phyloP scores from a whole-genome alignment of 2,888 invertebrate genomes.

The Troides helena region DNA sequence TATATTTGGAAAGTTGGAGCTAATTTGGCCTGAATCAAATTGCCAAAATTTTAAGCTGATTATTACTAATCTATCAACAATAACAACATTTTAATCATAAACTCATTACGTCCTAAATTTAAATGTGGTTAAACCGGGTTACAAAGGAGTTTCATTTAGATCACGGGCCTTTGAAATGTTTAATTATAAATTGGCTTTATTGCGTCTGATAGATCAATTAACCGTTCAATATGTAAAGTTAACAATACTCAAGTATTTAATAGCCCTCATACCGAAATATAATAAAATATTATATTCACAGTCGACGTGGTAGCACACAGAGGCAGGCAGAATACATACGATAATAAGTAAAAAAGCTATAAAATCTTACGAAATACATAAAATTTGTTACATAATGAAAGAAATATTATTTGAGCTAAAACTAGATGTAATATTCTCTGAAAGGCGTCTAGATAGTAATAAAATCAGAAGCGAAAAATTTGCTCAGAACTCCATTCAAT shows the following conservation, averaged over 20 bases:
- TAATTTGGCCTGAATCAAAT: too few species aligned
- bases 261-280: too few species aligned
- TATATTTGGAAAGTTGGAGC: too few species aligned
- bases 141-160: conserved; percentile 9
- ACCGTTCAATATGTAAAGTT: neutral
- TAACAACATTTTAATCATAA: conserved; percentile 7
- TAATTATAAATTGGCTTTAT: conserved; percentile 18
- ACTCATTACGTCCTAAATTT: conserved; percentile 4
- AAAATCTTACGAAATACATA: neutral
- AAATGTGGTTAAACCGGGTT: conserved; percentile 4
- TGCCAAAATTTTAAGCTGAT: neutral
- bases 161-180: conserved; percentile 21
- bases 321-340: too few species aligned
- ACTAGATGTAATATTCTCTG: neutral
- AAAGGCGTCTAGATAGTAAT: neutral
- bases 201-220: conserved; percentile 17
- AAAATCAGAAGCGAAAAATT: neutral
- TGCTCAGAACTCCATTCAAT: conserved; percentile 3
- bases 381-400: neutral
- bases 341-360: neutral
- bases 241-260: too few species aligned
- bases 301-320: too few species aligned
- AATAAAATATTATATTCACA: too few species aligned
- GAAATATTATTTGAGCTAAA: neutral
- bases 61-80: neutral